Percentiles rank a stretch among this genome's conserved stretches.
These are phyloP conservation scores for Diplodus sargus DNA, from an alignment of 2,797 vertebrate species.

Conservation along the genomic window DNA sequence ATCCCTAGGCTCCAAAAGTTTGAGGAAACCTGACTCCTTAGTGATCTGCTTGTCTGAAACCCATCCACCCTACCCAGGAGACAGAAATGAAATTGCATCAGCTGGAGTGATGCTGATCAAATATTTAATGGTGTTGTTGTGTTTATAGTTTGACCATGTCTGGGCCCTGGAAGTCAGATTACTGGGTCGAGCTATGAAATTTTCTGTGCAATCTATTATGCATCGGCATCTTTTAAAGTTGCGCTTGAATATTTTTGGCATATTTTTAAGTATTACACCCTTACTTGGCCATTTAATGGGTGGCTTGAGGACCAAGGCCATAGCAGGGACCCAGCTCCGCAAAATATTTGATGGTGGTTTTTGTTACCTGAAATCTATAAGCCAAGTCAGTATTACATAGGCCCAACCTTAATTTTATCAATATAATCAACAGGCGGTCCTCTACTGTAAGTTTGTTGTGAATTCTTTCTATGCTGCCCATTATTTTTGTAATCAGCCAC, in stretches of 20 bases:
- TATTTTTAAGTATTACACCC: neutral
- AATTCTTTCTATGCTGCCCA: neutral
- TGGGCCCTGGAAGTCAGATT: neutral
- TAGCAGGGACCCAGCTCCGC: neutral
- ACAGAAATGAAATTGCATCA: conserved; percentile 19
- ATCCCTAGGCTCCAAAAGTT: conserved; percentile 7
- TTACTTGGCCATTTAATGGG: conserved; percentile 6
- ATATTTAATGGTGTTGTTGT: conserved; percentile 18
- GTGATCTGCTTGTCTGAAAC: conserved; percentile 26
- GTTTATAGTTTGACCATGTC: conserved; percentile 15
- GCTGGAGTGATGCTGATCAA: conserved; percentile 11
- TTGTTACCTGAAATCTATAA: neutral
- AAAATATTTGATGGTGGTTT: neutral
- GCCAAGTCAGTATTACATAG: neutral
- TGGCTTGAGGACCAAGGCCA: neutral
- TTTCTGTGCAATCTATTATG: no score
- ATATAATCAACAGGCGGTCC: neutral
- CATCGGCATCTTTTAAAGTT: neutral
- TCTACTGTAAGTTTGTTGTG: neutral
- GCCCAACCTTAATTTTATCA: neutral
- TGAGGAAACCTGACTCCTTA: neutral
- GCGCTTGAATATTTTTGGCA: neutral
- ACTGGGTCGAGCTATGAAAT: no score
- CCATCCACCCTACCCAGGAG: conserved; percentile 1
- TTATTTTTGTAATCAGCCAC: neutral